Base-by-base conservation (phyloP, 2,113 vertebrate genomes). In the Piliocolobus tephrosceles region DNA sequence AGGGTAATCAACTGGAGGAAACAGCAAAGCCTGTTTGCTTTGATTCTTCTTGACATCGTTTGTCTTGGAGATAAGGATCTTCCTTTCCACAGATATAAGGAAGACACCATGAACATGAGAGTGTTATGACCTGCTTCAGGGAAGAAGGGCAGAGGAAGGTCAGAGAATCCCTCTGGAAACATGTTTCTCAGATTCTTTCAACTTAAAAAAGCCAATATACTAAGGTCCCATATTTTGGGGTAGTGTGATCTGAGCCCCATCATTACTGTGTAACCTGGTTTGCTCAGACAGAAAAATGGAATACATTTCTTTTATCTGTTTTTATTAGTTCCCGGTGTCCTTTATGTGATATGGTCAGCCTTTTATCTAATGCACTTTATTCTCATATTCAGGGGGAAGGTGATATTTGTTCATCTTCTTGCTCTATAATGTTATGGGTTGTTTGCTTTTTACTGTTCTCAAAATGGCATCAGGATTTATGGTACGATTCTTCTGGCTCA, bases 381-480 rank as follows among this genome's bases (percentile, higher is more conserved):
- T 84, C 79, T 94, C 64, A 58, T 94, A 93, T 95, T 91, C 79
- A 73, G 84, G 68, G 93, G 90, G 92, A 96, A 97, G 97, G 94
- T 97, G 94, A 90, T 94, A 95, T 98, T 98, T 98, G 94, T 61
- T 91, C 95, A 73, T 95, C 87, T 83, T 90, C 94, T 95, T 66
- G 84, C 70, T 95, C 50, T 96, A 79, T 96, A 96, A 93, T 84
- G 96, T 95, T 92, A 96, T 96, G 96, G 96, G 96, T 88, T 97
- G 96, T 98, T 97, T 97, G 94, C 90, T 95, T 97, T 98, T 97
- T 92, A 95, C 76, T 96, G 90, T 97, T 97, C 94, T 97, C 84
- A 95, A 81, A 97, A 97, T 88, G 96, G 94, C 94, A 97, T 84
- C 47, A 57, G 94, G 96, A 97, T 96, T 98, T 97, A 98, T 72